A percentile compares a stretch with the other conserved stretches of the same genome.
phyloP scores from a whole-genome alignment of 2,888 invertebrate species.

The Xestobium rufovillosum region DNA sequence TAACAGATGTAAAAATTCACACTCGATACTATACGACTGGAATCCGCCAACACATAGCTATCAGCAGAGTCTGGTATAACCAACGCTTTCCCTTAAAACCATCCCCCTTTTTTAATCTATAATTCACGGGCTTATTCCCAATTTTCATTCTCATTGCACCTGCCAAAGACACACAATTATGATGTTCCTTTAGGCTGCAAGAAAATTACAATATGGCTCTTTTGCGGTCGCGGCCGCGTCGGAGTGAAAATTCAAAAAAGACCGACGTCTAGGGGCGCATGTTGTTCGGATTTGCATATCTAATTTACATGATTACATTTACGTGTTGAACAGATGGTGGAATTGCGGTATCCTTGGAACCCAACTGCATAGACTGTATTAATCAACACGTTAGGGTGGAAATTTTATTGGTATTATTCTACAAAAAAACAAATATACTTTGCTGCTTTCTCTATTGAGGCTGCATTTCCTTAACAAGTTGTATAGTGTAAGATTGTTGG shows the following conservation, averaged over 20 bases:
- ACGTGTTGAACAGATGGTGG: slow-evolving; percentile 36
- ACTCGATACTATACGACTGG: no score
- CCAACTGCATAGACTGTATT: slow-evolving; percentile 27
- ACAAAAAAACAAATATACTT: no score
- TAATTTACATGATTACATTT: slow-evolving; percentile 39
- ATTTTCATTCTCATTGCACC: no score
- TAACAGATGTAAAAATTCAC: no score
- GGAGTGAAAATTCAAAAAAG: slow-evolving; percentile 5
- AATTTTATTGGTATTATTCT: slow-evolving; percentile 22
- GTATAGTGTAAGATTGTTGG: no score
- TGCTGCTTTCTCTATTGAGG: slow-evolving; percentile 7
- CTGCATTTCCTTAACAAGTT: no score
- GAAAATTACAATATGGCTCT: neutral
- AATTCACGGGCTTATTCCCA: no score
- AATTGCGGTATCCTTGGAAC: slow-evolving; percentile 28
- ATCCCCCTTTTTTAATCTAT: no score
- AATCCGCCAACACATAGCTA: no score
- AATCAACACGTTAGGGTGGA: slow-evolving; percentile 27
- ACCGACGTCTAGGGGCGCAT: slow-evolving; percentile 15
- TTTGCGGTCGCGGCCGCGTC: neutral
- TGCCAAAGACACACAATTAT: neutral
- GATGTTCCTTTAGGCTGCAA: neutral
- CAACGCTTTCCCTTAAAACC: no score
- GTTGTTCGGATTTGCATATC: slow-evolving; percentile 34
- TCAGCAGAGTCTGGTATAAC: no score